Conservation (phyloP, 2,797 vertebrate species). For the Phataginus tetradactyla region DNA sequence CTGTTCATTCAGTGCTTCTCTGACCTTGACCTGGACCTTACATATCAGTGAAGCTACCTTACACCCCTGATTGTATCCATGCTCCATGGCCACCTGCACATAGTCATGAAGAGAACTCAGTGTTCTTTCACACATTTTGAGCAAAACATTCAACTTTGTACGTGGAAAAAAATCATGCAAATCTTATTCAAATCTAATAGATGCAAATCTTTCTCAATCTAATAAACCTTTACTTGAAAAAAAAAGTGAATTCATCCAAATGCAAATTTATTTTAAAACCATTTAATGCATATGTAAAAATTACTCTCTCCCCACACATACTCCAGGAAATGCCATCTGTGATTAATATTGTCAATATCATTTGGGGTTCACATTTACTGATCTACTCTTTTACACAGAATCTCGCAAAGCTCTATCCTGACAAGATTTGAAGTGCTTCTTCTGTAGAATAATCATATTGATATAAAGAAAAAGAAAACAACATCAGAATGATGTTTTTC, state of each 20-base stretch:
- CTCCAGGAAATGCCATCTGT: neutral
- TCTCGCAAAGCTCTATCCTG: neutral
- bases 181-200: neutral
- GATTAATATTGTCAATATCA: slow-evolving; percentile 34
- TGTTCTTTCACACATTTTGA: neutral
- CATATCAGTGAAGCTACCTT: neutral
- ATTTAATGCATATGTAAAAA: neutral
- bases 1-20: neutral
- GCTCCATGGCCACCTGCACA: neutral
- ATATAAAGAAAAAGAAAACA: neutral
- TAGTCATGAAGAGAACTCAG: neutral
- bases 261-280: slow-evolving; percentile 40
- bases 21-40: neutral
- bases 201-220: slow-evolving; percentile 12
- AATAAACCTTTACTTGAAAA: slow-evolving; percentile 18
- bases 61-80: neutral
- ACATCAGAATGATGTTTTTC: neutral
- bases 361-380: slow-evolving; percentile 32
- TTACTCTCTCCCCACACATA: neutral
- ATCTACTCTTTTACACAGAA: neutral
- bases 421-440: neutral
- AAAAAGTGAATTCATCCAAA: slow-evolving; percentile 32
- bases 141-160: neutral
- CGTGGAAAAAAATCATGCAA: neutral
- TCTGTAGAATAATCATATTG: neutral